These are phyloP conservation scores for Myotis myotis DNA, from an alignment of 2,797 vertebrate genomes.

Conservation along the genomic window DNA sequence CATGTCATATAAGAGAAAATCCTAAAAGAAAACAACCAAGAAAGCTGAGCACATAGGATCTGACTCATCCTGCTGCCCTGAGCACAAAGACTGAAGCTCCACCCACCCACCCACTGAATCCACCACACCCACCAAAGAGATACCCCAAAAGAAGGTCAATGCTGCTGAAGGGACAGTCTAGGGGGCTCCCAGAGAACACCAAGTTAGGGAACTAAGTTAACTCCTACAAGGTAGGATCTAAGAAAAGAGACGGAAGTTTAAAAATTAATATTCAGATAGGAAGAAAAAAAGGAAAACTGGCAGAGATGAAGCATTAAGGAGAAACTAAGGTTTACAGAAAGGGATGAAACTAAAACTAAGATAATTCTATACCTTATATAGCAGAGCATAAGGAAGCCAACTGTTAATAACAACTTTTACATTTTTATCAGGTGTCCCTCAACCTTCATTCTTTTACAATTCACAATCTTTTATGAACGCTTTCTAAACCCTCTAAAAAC, in stretches of 20 bases:
- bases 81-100: not conserved
- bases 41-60: not conserved
- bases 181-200: not conserved
- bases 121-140: not conserved
- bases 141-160: no score
- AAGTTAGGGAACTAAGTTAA: not conserved
- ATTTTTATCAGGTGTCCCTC: not conserved
- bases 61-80: not conserved
- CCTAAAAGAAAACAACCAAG: not conserved
- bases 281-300: not conserved
- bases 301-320: not conserved
- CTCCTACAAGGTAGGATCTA: not conserved
- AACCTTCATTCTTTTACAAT: not conserved
- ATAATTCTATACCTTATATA: not conserved
- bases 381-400: not conserved
- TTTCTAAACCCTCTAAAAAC: not conserved
- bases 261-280: not conserved
- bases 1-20: not conserved
- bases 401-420: not conserved
- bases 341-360: not conserved
- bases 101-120: fast-evolving
- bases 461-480: not conserved
- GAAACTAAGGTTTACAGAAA: not conserved
- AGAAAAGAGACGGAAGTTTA: not conserved
- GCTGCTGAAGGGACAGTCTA: not conserved